Percentiles rank a stretch among this genome's conserved stretches.
These are phyloP conservation scores for Delphinapterus leucas DNA, from an alignment of 2,113 vertebrate species.

Conservation along the genomic window DNA sequence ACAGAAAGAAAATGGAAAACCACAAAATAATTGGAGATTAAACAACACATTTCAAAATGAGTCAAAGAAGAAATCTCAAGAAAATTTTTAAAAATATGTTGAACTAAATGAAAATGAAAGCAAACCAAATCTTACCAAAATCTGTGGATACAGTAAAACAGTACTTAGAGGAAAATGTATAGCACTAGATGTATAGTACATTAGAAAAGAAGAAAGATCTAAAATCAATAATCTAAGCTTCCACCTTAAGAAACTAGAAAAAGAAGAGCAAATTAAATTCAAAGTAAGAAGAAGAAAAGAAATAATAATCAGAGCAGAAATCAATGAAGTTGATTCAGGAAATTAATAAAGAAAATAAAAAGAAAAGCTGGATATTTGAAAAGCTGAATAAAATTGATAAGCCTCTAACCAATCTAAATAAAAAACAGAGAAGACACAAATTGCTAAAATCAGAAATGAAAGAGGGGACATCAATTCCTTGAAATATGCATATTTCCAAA, in stretches of 20 bases:
- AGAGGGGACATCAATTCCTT: background rate
- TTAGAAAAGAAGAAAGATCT: background rate
- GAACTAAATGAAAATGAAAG: background rate
- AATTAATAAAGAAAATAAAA: background rate
- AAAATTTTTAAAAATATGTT: background rate
- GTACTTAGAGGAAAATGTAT: background rate
- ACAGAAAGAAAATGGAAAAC: background rate
- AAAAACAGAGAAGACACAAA: background rate
- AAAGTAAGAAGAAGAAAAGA: background rate
- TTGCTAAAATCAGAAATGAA: background rate
- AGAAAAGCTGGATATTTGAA: background rate
- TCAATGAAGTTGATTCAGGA: background rate
- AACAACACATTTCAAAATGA: background rate
- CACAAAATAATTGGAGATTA: background rate
- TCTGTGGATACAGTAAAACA: background rate
- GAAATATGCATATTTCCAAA: background rate
- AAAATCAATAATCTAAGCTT: background rate
- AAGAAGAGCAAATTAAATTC: background rate
- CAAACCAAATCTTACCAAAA: background rate
- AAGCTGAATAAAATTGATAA: background rate
- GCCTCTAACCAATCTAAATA: background rate
- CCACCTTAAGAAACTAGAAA: background rate
- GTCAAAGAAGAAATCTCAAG: background rate
- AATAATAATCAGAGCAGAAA: background rate
- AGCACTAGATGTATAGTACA: background rate